These are phyloP conservation scores for Lineus longissimus DNA, from an alignment of 1,140 invertebrate genomes.

Conservation along the genomic window DNA sequence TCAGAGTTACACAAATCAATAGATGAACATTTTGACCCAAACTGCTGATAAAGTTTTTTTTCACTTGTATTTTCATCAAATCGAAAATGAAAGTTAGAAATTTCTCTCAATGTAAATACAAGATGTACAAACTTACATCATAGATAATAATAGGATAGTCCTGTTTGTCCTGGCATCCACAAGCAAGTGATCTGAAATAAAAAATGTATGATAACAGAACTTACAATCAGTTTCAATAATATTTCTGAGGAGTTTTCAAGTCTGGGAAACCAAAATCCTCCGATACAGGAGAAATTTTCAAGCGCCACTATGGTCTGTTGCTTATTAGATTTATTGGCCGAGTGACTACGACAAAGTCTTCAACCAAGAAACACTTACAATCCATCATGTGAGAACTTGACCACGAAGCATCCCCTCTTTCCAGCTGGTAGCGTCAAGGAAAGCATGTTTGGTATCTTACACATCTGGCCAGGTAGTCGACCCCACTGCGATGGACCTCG, in stretches of 20 bases:
- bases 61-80: too few species aligned
- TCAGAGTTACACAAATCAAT: neutral
- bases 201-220: neutral
- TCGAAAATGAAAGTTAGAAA: too few species aligned
- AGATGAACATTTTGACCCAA: neutral
- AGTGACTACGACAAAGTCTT: too few species aligned
- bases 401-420: slow-evolving; percentile 53
- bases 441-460: slow-evolving; percentile 61
- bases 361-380: too few species aligned
- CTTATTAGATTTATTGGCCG: too few species aligned
- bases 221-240: too few species aligned
- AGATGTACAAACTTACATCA: slow-evolving; percentile 45
- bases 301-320: too few species aligned
- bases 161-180: slow-evolving; percentile 47
- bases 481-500: slow-evolving; percentile 54
- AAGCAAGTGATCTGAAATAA: slow-evolving; percentile 41
- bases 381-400: slow-evolving; percentile 57
- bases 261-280: neutral
- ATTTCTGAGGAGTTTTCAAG: neutral
- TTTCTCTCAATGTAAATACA: too few species aligned
- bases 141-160: slow-evolving; percentile 48
- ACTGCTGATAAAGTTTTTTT: neutral
- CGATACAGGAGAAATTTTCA: neutral
- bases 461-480: slow-evolving; percentile 59
- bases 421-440: slow-evolving; percentile 52